Conservation (phyloP, 2,888 invertebrate genomes). For the Tinea pellionella region DNA sequence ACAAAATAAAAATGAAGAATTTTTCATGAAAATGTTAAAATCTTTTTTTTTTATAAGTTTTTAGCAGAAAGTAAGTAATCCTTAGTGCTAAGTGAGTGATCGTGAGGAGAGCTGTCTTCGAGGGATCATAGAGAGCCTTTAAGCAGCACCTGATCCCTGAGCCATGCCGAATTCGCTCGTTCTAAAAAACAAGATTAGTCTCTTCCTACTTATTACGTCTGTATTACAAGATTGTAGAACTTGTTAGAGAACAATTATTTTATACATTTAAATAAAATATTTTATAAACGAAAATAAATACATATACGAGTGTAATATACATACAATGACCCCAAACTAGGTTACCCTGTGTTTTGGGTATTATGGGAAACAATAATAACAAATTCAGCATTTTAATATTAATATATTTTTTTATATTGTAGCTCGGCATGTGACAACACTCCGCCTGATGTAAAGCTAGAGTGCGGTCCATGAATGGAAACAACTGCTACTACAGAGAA, state of each 20-base stretch:
- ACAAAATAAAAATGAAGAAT: background rate
- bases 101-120: conserved; percentile 31
- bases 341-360: too few relatives aligned
- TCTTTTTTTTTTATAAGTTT: background rate
- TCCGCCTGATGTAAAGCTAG: too few relatives aligned
- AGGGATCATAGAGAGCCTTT: conserved; percentile 28
- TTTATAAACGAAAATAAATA: too few relatives aligned
- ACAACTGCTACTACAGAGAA: too few relatives aligned
- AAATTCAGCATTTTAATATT: too few relatives aligned
- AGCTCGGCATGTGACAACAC: too few relatives aligned
- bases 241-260: background rate
- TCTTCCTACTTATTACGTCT: background rate
- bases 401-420: too few relatives aligned
- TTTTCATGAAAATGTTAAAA: background rate
- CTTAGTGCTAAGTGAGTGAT: conserved; percentile 22
- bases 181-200: background rate
- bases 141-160: conserved; percentile 36
- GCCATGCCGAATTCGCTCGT: conserved; percentile 7
- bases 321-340: too few relatives aligned
- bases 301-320: too few relatives aligned
- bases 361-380: too few relatives aligned
- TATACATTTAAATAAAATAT: background rate
- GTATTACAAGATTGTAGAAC: background rate
- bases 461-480: too few relatives aligned
- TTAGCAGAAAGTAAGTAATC: conserved; percentile 7